A percentile compares a stretch with the other conserved stretches of the same genome.
phyloP scores from a whole-genome alignment of 1,140 invertebrate genomes.

The Physella acuta region DNA sequence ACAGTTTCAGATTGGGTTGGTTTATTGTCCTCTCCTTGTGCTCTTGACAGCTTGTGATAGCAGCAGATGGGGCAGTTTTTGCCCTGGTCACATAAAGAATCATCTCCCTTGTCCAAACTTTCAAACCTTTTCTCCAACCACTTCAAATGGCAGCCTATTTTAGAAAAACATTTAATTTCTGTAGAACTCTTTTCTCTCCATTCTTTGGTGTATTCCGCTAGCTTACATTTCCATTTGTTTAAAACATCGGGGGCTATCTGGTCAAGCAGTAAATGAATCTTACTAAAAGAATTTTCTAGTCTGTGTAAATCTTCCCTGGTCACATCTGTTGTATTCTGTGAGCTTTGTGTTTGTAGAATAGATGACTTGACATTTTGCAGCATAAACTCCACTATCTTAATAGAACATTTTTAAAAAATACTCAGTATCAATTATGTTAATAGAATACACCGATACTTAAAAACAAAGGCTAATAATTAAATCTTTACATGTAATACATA shows the following conservation, averaged over 20 bases:
- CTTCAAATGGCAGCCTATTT: background rate
- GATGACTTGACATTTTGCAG: background rate
- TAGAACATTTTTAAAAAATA: too few species aligned
- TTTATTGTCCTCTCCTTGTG: background rate
- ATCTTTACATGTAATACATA: too few species aligned
- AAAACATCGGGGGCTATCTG: background rate
- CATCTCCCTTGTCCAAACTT: background rate
- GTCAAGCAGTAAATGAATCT: background rate
- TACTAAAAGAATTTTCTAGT: background rate
- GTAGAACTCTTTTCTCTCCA: background rate
- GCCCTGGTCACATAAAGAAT: background rate
- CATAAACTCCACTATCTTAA: conserved; percentile 8
- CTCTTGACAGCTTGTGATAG: background rate
- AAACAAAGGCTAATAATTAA: too few species aligned
- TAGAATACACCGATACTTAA: too few species aligned
- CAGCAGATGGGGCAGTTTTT: background rate
- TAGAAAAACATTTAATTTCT: background rate
- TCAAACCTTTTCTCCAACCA: background rate
- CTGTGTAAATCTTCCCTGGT: background rate
- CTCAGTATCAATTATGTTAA: too few species aligned
- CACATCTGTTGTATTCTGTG: background rate
- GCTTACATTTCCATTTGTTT: background rate
- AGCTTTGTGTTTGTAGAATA: background rate
- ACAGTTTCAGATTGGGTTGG: background rate
- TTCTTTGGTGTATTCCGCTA: background rate